phyloP scores from a whole-genome alignment of 2,797 vertebrate species.

The Luscinia megarhynchos region DNA sequence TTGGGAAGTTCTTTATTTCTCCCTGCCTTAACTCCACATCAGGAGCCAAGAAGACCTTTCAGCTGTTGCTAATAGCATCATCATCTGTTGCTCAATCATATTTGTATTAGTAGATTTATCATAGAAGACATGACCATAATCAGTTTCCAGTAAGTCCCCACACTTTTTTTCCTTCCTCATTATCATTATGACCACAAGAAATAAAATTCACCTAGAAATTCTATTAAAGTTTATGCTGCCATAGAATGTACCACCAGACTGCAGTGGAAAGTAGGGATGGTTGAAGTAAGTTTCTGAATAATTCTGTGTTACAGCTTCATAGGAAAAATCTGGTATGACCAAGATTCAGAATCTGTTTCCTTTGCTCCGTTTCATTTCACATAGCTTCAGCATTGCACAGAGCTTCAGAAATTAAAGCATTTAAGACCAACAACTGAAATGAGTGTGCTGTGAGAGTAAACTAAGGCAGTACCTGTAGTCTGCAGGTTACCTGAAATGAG shows the following conservation, averaged over 20 bases:
- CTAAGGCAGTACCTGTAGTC: neutral
- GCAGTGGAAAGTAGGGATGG: neutral
- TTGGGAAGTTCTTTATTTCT: neutral
- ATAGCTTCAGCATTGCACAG: neutral
- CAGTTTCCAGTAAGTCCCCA: neutral
- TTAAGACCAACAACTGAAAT: neutral
- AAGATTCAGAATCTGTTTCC: neutral
- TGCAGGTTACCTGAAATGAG: neutral
- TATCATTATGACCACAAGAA: neutral
- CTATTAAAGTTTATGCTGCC: neutral
- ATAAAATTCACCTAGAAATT: neutral
- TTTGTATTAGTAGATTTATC: neutral
- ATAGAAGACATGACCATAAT: fast-evolving
- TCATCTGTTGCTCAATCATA: neutral
- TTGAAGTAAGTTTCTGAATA: neutral
- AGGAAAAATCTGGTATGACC: neutral
- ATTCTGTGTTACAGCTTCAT: neutral
- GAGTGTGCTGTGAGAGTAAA: neutral
- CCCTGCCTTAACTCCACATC: neutral
- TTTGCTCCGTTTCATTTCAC: neutral
- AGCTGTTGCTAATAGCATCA: neutral
- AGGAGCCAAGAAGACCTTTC: neutral
- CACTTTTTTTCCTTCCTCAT: neutral
- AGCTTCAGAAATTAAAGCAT: neutral
- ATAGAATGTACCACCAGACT: neutral